A percentile compares a stretch with the other conserved stretches of the same genome.
phyloP scores from a whole-genome alignment of 2,113 vertebrate genomes.

The Chlamydotis undulata region DNA sequence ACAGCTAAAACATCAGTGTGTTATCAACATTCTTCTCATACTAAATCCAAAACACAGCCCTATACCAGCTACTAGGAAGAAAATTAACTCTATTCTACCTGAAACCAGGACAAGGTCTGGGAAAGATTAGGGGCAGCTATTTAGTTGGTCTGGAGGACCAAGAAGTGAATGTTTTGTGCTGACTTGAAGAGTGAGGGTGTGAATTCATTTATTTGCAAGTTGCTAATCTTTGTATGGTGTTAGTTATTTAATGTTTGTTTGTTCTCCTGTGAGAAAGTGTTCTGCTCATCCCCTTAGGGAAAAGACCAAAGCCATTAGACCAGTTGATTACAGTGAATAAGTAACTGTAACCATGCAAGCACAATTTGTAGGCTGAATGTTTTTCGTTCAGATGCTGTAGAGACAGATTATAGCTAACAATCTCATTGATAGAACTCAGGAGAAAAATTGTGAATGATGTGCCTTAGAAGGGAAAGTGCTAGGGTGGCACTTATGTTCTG shows the following conservation, averaged over 20 bases:
- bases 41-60: too few species aligned
- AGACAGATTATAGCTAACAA: not conserved
- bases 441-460: not conserved
- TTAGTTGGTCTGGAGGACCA: not conserved
- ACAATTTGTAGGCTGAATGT: not conserved
- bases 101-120: too few species aligned
- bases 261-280: not conserved
- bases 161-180: not conserved
- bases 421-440: not conserved
- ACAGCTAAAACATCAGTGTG: too few species aligned
- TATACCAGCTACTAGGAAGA: too few species aligned
- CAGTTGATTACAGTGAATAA: not conserved
- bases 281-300: not conserved
- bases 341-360: not conserved
- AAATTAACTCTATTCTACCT: too few species aligned
- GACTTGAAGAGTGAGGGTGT: not conserved
- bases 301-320: not conserved
- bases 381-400: not conserved
- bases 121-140: not conserved
- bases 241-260: not conserved
- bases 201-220: not conserved
- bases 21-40: too few species aligned
- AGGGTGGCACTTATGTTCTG: not conserved
- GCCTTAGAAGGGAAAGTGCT: not conserved
- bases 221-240: not conserved